A percentile compares a stretch with the other conserved stretches of the same genome.
Evolutionary conservation across 1,140 invertebrate species (phyloP).

Genomic region (Drosophila ogumai): DNA sequence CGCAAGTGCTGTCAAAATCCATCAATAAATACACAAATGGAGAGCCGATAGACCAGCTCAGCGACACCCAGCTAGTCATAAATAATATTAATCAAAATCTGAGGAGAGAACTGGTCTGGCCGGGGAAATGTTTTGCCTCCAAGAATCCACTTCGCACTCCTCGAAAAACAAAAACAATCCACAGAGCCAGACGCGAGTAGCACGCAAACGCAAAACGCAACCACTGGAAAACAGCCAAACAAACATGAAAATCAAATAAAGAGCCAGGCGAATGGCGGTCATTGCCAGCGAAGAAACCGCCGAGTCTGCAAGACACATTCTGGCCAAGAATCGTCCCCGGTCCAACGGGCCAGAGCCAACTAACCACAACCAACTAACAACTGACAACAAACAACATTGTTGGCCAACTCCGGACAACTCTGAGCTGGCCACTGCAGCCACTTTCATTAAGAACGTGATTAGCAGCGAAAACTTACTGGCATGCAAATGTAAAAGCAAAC

Average conservation of each 20-base stretch:
- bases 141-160: conserved; percentile 41
- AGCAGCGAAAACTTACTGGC: conserved; percentile 58
- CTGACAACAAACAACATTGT: conserved; percentile 34
- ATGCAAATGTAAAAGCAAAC: conserved; percentile 66
- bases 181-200: conserved; percentile 45
- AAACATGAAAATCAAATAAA: conserved; percentile 75
- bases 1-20: conserved; percentile 41
- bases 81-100: conserved; percentile 67
- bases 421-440: conserved; percentile 50
- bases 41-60: conserved; percentile 10
- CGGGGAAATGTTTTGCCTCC: conserved; percentile 47
- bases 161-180: conserved; percentile 7
- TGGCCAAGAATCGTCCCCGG: conserved; percentile 22
- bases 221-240: conserved; percentile 51
- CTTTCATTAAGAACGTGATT: conserved; percentile 83
- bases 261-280: conserved; percentile 65
- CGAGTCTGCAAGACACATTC: conserved; percentile 31
- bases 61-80: conserved; percentile 58
- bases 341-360: conserved; percentile 18
- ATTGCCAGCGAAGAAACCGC: conserved; percentile 70
- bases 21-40: conserved; percentile 55
- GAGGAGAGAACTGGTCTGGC: conserved; percentile 30
- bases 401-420: conserved; percentile 29
- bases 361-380: conserved; percentile 26
- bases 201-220: conserved; percentile 46